Evolutionary conservation across 2,888 invertebrate genomes (phyloP).

Genomic region (Unio delphinus): DNA sequence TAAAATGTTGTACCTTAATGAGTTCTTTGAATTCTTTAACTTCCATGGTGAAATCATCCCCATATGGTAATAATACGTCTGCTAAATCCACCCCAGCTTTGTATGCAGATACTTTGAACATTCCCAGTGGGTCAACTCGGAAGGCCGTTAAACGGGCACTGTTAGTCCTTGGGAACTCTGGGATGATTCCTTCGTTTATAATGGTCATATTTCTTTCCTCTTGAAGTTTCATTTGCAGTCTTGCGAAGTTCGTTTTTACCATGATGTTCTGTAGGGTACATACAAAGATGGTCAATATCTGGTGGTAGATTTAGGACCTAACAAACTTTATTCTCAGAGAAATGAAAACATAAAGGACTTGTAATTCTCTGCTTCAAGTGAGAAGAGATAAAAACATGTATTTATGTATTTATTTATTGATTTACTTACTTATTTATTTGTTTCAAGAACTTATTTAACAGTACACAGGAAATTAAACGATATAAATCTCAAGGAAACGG

Average conservation of each 20-base stretch:
- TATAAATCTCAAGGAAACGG: too few species aligned
- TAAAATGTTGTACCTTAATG: constrained; percentile 31
- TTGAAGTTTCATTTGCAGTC: constrained; percentile 33
- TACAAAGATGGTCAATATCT: neutral
- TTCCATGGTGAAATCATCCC: constrained; percentile 31
- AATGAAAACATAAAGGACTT: too few species aligned
- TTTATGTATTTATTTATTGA: too few species aligned
- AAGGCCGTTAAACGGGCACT: constrained; percentile 46
- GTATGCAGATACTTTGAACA: constrained; percentile 36
- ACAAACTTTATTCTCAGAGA: too few species aligned
- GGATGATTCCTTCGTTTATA: constrained; percentile 47
- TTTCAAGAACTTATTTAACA: too few species aligned
- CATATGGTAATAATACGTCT: constrained; percentile 27
- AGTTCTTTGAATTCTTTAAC: constrained; percentile 34
- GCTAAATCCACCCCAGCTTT: constrained; percentile 29
- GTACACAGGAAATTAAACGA: too few species aligned
- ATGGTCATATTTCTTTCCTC: constrained; percentile 37
- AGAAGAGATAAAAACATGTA: too few species aligned
- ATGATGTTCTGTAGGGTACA: constrained; percentile 42
- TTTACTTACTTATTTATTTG: too few species aligned
- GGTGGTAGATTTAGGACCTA: neutral
- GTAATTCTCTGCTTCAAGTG: too few species aligned
- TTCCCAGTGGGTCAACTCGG: constrained; percentile 45
- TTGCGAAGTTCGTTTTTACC: constrained; percentile 50
- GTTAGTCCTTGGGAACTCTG: constrained; percentile 43